Percentiles rank a stretch among this genome's conserved stretches.
Evolutionary conservation across 1,140 invertebrate species (phyloP).

Genomic region (Steinernema feltiae): DNA sequence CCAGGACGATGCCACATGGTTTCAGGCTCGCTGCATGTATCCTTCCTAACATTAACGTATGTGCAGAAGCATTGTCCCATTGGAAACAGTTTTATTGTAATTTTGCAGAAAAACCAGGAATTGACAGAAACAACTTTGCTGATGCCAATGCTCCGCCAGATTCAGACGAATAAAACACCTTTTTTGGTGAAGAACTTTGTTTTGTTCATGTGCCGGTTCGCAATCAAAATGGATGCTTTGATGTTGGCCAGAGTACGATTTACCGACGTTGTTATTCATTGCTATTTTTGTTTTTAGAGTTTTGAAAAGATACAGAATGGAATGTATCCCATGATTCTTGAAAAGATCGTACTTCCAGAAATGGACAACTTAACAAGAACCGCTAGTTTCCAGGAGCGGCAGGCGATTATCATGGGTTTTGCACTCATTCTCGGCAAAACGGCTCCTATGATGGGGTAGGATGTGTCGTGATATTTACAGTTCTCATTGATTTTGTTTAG

Average conservation of each 20-base stretch:
- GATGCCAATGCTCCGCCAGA: background rate
- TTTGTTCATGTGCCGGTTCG: background rate
- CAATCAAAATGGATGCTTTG: background rate
- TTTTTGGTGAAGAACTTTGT: background rate
- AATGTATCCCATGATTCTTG: background rate
- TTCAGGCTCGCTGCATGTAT: background rate
- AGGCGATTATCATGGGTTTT: background rate
- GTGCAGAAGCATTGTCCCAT: background rate
- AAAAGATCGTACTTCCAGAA: background rate
- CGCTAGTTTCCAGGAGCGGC: background rate
- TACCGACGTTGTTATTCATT: background rate
- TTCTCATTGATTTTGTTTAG: background rate
- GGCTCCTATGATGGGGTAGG: background rate
- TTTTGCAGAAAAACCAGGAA: background rate
- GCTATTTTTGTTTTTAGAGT: background rate
- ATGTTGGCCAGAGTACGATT: background rate
- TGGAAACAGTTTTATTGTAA: background rate
- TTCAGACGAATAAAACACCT: background rate
- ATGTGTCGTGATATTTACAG: background rate
- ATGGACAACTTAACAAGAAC: background rate
- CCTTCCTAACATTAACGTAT: background rate
- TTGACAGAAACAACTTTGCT: background rate
- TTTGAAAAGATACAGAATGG: background rate
- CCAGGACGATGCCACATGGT: background rate
- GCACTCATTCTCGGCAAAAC: background rate